Base-by-base conservation (phyloP, 2,888 invertebrate genomes). In the Osmoderma eremita region DNA sequence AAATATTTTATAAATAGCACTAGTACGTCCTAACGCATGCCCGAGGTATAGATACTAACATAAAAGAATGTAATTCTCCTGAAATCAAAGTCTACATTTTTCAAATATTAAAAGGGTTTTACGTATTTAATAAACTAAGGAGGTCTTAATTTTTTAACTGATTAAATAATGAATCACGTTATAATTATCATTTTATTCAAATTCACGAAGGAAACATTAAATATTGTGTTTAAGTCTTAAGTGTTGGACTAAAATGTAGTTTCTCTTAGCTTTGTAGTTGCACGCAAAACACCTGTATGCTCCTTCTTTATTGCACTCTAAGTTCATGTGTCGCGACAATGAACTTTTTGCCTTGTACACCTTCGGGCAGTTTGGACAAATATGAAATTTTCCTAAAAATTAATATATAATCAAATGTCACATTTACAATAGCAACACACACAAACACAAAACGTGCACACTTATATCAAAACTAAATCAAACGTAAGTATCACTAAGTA, bases 281-380 rank as follows among this genome's bases (percentile, higher is more conserved):
- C 70, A 70, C 17, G 62, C 64, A 38, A 65, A 64, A 36, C 70
- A 70, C 36, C 61, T 64, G 53, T 68, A 68, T 15, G 65, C 51
- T 24, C 65, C 65, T 45, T 68, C 68, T 61, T 68, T 68, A 56
- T 68, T 68, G 48, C 88, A 91, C 84, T 88, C 91, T 78, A 86
- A 87, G 80, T 88, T 86, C 74, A 86, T 84, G 80, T 89, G 89
- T 15, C 88, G 83, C 78, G 86, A 84, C 50, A 88, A 83, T 80
- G 85, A 84, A 79, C 84, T 83, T 78, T 85, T 84, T 73, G 68
- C 51, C 42, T 88, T 88, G 84, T 92, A 93, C 68, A 88, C 62
- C 38, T 65, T 65, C 49, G 56, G 36, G 38, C 68, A 68, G 51
- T 66, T 56, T n/a, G 68, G 66, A 38, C 68, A 68, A 17, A 61